phyloP scores from a whole-genome alignment of 2,113 vertebrate genomes.

The Campylorhamphus procurvoides region DNA sequence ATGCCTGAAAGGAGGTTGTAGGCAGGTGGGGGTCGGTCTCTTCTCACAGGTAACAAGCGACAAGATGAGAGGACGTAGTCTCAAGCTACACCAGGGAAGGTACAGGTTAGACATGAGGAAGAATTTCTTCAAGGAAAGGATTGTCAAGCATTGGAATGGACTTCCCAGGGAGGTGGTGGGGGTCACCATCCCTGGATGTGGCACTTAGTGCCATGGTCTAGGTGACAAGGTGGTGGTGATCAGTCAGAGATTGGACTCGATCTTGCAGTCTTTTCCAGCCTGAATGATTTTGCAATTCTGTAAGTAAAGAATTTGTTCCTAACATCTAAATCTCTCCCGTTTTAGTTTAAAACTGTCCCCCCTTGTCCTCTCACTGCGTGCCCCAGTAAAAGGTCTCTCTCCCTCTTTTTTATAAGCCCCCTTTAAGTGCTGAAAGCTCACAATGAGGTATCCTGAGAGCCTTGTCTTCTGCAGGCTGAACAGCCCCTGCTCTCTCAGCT shows the following conservation, averaged over 20 bases:
- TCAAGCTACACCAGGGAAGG: neutral
- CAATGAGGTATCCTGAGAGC: neutral
- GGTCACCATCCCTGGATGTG: neutral
- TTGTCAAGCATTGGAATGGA: neutral
- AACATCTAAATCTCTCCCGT: neutral
- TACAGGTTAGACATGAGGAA: neutral
- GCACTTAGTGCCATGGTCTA: neutral
- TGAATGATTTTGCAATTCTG: fast-evolving
- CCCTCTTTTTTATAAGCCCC: neutral
- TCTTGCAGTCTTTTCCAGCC: neutral
- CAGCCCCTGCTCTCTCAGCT: neutral
- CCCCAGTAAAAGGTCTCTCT: neutral
- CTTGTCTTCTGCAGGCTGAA: neutral
- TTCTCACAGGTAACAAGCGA: fast-evolving
- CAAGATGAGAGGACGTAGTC: neutral
- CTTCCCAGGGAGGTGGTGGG: neutral
- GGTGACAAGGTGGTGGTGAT: neutral
- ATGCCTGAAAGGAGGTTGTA: neutral
- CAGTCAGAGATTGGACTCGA: neutral
- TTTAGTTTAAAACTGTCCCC: neutral
- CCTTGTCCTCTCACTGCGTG: neutral
- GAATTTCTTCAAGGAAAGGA: neutral
- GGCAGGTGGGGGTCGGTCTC: neutral
- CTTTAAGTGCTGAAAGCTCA: neutral
- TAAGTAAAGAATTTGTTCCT: neutral